Evolutionary conservation across 2,888 invertebrate genomes (phyloP).

Genomic region (Ceratothoa steindachneri): DNA sequence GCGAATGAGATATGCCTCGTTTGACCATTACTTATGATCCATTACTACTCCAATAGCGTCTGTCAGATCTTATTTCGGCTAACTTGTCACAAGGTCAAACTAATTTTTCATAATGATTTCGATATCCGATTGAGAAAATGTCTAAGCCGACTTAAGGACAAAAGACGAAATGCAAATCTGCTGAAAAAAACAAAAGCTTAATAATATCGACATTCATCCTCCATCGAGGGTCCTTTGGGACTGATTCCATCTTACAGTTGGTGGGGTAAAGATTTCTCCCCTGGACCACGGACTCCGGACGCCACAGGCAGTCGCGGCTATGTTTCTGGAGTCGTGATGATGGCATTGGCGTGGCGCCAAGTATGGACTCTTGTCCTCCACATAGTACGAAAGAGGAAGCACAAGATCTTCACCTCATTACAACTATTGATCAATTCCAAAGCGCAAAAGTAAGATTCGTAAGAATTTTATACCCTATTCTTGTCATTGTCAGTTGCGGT

Average conservation of each 20-base stretch:
- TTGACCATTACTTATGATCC: no score
- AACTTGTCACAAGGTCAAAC: no score
- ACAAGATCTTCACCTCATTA: conserved; percentile 80
- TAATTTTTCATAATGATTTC: no score
- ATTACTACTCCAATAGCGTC: no score
- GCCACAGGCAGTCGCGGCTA: conserved; percentile 89
- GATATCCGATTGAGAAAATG: no score
- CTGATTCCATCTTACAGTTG: conserved; percentile 83
- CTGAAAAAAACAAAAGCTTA: no score
- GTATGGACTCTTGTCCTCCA: conserved; percentile 88
- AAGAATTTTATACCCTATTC: no score
- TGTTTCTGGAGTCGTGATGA: conserved; percentile 81
- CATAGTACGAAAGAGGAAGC: conserved; percentile 75
- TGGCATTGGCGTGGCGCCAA: conserved; percentile 80
- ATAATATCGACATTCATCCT: conserved; percentile 65
- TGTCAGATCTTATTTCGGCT: no score
- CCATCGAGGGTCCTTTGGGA: conserved; percentile 78
- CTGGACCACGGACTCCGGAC: conserved; percentile 80
- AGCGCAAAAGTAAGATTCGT: conserved; percentile 13
- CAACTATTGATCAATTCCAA: conserved; percentile 58
- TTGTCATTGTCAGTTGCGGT: no score
- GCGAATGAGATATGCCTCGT: no score
- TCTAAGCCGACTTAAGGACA: no score
- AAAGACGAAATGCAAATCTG: no score
- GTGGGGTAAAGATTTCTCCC: conserved; percentile 74